Percentiles rank a stretch among this genome's conserved stretches.
phyloP scores from a whole-genome alignment of 2,888 invertebrate species.

The Stenodera caucasica region DNA sequence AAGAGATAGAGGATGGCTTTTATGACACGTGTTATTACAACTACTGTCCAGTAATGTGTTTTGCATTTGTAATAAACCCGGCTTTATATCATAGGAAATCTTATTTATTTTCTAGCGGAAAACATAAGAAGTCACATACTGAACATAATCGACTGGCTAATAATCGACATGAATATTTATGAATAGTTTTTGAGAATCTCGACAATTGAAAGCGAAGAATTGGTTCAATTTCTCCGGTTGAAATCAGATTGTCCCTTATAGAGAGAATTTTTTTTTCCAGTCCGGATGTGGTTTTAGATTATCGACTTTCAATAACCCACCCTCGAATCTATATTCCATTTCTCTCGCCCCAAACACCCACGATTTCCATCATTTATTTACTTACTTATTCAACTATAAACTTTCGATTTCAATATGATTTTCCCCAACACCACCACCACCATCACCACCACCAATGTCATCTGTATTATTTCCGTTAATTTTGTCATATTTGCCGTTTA shows the following conservation, averaged over 20 bases:
- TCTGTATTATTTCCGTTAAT: constrained; percentile 39
- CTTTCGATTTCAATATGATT: constrained; percentile 14
- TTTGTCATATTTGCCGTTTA: constrained; percentile 30
- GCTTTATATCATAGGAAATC: no score
- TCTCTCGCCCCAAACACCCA: no score
- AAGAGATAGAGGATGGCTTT: constrained; percentile 13
- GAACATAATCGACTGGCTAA: neutral
- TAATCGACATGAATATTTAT: no score
- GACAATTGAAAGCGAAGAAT: no score
- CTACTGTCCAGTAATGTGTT: constrained; percentile 13
- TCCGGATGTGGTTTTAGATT: no score
- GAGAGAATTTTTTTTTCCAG: no score
- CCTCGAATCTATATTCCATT: no score
- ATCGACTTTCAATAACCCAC: no score
- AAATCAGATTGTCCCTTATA: no score
- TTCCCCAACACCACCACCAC: neutral
- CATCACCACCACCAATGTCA: neutral
- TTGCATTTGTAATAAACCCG: constrained; percentile 9
- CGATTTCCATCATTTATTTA: neutral
- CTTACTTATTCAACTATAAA: neutral
- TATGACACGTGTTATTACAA: constrained; percentile 8
- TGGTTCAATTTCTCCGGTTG: no score
- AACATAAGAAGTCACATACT: neutral
- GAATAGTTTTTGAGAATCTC: no score
- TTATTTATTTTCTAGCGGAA: no score